Conservation (phyloP, 2,888 invertebrate genomes). For the Noctua pronuba region DNA sequence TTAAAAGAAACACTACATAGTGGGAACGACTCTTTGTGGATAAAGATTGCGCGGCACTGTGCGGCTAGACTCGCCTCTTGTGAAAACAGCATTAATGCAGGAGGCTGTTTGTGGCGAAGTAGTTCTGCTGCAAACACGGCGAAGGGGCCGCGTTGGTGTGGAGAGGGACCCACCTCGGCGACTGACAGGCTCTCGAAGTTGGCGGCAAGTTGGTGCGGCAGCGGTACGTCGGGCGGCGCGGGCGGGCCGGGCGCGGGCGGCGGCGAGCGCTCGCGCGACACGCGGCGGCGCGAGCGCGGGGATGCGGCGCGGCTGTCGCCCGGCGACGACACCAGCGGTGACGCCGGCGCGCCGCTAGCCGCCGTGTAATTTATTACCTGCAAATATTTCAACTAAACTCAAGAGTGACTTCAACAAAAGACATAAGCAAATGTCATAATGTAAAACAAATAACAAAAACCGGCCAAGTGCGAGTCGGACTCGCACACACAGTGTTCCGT, state of each 20-base stretch:
- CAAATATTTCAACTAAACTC: constrained; percentile 38
- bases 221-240: constrained; percentile 70
- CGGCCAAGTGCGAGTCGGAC: neutral
- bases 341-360: constrained; percentile 88
- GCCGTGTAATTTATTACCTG: constrained; percentile 89
- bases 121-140: constrained; percentile 61
- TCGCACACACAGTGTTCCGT: neutral
- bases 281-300: constrained; percentile 90
- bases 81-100: constrained; percentile 63
- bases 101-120: constrained; percentile 60
- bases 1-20: constrained; percentile 32
- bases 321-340: constrained; percentile 94
- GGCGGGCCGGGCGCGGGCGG: constrained; percentile 71
- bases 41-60: constrained; percentile 52
- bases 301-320: constrained; percentile 94
- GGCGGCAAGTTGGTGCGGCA: constrained; percentile 82
- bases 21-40: constrained; percentile 42
- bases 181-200: constrained; percentile 86
- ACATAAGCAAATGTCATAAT: neutral
- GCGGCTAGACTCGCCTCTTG: constrained; percentile 61
- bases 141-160: constrained; percentile 59
- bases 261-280: constrained; percentile 88
- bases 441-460: neutral
- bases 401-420: neutral
- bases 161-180: constrained; percentile 77